phyloP scores from a whole-genome alignment of 1,140 invertebrate genomes.

The Trypoxylus dichotomus region DNA sequence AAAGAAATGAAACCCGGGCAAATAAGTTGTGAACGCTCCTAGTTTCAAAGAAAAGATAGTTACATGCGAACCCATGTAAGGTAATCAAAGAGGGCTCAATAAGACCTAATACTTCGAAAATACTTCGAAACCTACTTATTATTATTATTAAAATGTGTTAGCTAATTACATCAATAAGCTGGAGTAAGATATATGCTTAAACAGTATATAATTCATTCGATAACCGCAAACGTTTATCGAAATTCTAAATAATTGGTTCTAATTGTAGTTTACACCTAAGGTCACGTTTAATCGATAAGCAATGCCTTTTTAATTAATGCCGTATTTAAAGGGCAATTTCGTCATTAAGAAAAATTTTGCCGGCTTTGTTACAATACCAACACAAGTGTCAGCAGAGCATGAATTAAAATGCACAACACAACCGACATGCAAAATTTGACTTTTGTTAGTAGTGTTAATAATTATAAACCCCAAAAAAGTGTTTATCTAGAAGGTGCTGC shows the following conservation, averaged over 20 bases:
- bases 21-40: no score
- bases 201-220: neutral
- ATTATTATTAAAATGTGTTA: no score
- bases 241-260: conserved; percentile 4
- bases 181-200: neutral
- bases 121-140: no score
- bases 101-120: no score
- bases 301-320: no score
- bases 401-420: neutral
- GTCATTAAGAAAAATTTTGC: neutral
- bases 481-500: conserved; percentile 31
- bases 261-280: conserved; percentile 2
- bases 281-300: conserved; percentile 10
- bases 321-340: no score
- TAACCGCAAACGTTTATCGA: neutral
- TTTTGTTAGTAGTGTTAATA: neutral
- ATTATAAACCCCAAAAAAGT: neutral
- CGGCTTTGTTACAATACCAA: neutral
- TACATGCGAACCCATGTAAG: no score
- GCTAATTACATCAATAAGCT: neutral
- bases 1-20: no score
- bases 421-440: neutral
- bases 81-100: no score
- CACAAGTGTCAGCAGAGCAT: neutral
- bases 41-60: no score